Percentiles rank a stretch among this genome's conserved stretches.
Conservation (phyloP, 2,113 vertebrate genomes). For the Potamarius usumacintae region DNA sequence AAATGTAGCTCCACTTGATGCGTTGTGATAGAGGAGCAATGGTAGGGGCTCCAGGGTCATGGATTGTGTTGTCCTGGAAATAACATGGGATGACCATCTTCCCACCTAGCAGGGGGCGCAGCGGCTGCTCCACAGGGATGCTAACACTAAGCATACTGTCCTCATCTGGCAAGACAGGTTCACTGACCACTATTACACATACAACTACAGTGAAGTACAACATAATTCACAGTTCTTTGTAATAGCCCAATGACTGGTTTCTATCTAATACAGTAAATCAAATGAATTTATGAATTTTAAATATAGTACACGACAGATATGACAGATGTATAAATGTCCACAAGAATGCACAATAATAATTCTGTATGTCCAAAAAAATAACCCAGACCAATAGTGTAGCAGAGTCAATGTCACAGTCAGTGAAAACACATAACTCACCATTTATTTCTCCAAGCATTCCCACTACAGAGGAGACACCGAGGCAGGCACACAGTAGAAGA, state of each 20-base stretch:
- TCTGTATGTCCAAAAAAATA: background rate
- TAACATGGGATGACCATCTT: slow-evolving; percentile 90
- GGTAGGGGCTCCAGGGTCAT: slow-evolving; percentile 78
- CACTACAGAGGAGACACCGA: slow-evolving; percentile 77
- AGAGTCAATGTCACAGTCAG: background rate
- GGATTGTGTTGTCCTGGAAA: slow-evolving; percentile 83
- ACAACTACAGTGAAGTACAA: slow-evolving; percentile 17
- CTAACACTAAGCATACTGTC: slow-evolving; percentile 82
- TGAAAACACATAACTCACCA: slow-evolving; percentile 61
- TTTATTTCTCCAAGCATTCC: slow-evolving; percentile 70
- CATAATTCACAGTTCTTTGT: background rate
- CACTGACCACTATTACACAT: background rate
- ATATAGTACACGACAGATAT: background rate
- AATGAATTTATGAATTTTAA: background rate
- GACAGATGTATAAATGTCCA: background rate
- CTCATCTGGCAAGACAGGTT: slow-evolving; percentile 54
- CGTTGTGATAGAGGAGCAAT: slow-evolving; percentile 78
- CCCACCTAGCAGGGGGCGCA: slow-evolving; percentile 81
- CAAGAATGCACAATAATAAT: background rate
- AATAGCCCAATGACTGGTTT: background rate
- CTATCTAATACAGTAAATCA: background rate
- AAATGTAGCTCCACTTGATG: slow-evolving; percentile 91
- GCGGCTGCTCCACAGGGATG: slow-evolving; percentile 82
- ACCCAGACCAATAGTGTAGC: background rate
- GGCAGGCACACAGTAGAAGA: slow-evolving; percentile 82